phyloP scores from a whole-genome alignment of 2,888 invertebrate species.

The Eurytoma californica region DNA sequence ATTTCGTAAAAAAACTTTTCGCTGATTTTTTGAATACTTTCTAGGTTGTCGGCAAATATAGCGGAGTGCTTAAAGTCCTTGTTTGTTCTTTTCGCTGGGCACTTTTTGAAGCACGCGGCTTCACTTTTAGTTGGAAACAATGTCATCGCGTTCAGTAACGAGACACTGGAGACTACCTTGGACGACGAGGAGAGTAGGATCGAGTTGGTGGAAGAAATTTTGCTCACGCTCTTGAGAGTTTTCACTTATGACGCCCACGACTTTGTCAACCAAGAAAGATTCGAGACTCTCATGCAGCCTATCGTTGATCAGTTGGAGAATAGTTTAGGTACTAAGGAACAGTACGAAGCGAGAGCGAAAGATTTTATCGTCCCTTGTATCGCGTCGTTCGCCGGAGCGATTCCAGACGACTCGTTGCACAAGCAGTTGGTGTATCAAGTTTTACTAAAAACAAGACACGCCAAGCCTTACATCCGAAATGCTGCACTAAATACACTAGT shows the following conservation, averaged over 20 bases:
- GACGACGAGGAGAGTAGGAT: slow-evolving; percentile 67
- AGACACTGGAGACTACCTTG: slow-evolving; percentile 78
- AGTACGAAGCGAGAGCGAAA: slow-evolving; percentile 79
- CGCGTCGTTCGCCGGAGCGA: slow-evolving; percentile 87
- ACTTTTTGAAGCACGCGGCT: slow-evolving; percentile 88
- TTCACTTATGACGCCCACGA: slow-evolving; percentile 90
- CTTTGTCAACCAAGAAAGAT: slow-evolving; percentile 89
- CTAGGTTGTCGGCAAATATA: slow-evolving; percentile 84
- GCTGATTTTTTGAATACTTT: slow-evolving; percentile 69
- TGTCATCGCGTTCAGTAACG: slow-evolving; percentile 76
- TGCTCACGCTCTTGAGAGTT: slow-evolving; percentile 85
- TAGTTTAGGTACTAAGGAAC: slow-evolving; percentile 79
- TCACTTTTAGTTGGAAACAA: slow-evolving; percentile 84
- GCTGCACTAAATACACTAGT: slow-evolving; percentile 68
- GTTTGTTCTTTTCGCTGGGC: slow-evolving; percentile 92
- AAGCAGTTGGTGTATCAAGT: slow-evolving; percentile 94
- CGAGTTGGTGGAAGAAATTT: slow-evolving; percentile 81
- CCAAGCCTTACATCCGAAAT: slow-evolving; percentile 81
- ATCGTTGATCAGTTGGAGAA: slow-evolving; percentile 93
- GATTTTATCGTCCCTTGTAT: slow-evolving; percentile 86
- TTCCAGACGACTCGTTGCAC: slow-evolving; percentile 91
- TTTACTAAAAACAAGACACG: slow-evolving; percentile 89
- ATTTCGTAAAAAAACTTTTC: background rate
- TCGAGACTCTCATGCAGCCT: slow-evolving; percentile 89
- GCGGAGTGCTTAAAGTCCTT: slow-evolving; percentile 90